Conservation (phyloP, 2,113 vertebrate species). For the Pterocles gutturalis region DNA sequence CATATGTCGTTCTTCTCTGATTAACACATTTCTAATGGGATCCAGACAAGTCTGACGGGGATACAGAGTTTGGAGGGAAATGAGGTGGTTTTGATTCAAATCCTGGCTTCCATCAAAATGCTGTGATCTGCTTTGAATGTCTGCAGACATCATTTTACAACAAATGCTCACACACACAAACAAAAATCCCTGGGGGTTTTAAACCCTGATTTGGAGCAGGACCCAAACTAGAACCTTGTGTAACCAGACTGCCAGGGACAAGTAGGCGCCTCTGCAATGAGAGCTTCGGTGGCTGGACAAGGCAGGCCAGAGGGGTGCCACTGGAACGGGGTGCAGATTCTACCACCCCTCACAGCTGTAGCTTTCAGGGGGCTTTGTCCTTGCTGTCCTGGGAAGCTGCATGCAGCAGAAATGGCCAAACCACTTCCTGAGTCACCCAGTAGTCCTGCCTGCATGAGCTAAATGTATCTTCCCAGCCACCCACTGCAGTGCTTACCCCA, state of each 20-base stretch:
- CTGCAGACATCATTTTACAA: background rate
- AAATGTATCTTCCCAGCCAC: background rate
- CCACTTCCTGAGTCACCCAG: background rate
- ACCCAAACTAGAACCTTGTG: background rate
- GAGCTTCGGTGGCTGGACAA: background rate
- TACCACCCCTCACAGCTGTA: background rate
- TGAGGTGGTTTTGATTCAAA: conserved; percentile 12
- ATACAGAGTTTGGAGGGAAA: background rate
- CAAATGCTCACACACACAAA: background rate
- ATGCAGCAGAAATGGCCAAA: background rate
- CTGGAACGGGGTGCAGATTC: background rate
- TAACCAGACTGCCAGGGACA: background rate
- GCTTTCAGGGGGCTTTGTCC: background rate
- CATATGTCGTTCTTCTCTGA: background rate
- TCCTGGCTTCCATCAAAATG: background rate
- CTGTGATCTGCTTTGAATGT: conserved; percentile 6
- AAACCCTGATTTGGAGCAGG: background rate
- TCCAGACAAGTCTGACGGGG: background rate
- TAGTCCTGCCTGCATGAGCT: background rate
- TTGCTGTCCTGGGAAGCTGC: background rate
- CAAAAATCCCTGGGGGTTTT: background rate
- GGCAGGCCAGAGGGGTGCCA: background rate
- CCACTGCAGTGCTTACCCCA: background rate
- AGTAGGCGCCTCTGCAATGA: background rate
- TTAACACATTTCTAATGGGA: conserved; percentile 19